Conservation (phyloP, 2,113 vertebrate species). For the Cygnus buccinator region DNA sequence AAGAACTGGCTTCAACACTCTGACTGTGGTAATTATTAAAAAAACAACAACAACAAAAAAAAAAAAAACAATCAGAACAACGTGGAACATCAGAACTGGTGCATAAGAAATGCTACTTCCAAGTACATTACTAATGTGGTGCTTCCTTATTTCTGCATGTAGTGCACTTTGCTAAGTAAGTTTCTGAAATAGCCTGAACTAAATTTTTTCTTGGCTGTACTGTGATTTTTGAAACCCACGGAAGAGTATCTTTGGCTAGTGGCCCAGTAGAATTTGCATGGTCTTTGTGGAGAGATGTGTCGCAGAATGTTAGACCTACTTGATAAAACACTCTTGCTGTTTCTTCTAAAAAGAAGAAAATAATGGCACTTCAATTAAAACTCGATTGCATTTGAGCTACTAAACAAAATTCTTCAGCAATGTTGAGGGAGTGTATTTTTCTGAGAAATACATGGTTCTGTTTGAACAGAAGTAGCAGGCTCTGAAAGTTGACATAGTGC, state of each 20-base stretch:
- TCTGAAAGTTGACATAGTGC: neutral
- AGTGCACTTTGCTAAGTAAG: neutral
- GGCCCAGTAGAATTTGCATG: neutral
- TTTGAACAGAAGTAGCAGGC: neutral
- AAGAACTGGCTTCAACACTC: conserved; percentile 90
- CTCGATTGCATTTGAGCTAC: neutral
- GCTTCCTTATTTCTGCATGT: neutral
- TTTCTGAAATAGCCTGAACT: neutral
- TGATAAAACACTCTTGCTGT: neutral
- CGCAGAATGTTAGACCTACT: neutral
- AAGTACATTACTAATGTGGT: neutral
- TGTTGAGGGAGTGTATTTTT: neutral
- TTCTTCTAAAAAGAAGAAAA: neutral
- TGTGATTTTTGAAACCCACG: neutral
- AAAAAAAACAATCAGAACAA: neutral
- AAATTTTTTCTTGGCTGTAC: neutral
- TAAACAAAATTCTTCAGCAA: neutral
- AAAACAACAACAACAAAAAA: neutral
- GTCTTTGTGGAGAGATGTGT: neutral
- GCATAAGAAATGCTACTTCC: neutral
- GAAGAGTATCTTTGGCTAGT: neutral
- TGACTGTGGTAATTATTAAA: conserved; percentile 88
- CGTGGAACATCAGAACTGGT: neutral
- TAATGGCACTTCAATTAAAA: neutral
- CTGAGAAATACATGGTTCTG: neutral